These are phyloP conservation scores for Ctenosaura bakeri DNA, from an alignment of 2,797 vertebrate species.

Conservation along the genomic window DNA sequence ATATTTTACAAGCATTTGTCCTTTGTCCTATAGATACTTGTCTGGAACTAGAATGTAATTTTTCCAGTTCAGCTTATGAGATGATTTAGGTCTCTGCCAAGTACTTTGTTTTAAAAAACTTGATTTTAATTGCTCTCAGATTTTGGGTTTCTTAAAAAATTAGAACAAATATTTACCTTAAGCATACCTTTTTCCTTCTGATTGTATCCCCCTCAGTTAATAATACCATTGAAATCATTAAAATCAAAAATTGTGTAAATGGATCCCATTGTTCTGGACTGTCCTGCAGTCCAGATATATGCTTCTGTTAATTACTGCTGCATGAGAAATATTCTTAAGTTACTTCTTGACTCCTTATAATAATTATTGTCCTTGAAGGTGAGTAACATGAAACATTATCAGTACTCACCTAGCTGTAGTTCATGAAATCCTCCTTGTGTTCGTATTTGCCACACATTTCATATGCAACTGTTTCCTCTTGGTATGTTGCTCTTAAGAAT, in stretches of 20 bases:
- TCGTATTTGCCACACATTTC: constrained; percentile 57
- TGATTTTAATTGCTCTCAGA: not conserved
- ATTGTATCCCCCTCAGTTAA: not conserved
- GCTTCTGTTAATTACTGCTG: constrained; percentile 16
- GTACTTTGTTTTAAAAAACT: not conserved
- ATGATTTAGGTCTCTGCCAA: not conserved
- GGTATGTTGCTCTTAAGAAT: constrained; percentile 76
- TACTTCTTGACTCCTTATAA: constrained; percentile 31
- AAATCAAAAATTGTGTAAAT: constrained; percentile 10
- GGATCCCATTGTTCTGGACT: not conserved
- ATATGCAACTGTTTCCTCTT: constrained; percentile 62
- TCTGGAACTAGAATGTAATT: not conserved
- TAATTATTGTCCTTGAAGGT: constrained; percentile 19
- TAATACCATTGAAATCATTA: not conserved
- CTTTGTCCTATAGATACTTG: not conserved
- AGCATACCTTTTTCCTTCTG: not conserved
- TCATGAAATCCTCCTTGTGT: constrained; percentile 54
- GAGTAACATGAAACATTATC: constrained; percentile 48
- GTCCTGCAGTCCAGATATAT: not conserved
- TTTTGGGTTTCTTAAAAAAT: not conserved
- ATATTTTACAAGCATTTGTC: not conserved
- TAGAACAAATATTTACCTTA: not conserved
- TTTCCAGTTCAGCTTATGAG: not conserved
- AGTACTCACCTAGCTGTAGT: constrained; percentile 77
- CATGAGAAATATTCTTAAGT: constrained; percentile 1